Percentiles rank a stretch among this genome's conserved stretches.
These are phyloP conservation scores for Deroplatys truncata DNA, from an alignment of 2,888 invertebrate species.

Conservation along the genomic window DNA sequence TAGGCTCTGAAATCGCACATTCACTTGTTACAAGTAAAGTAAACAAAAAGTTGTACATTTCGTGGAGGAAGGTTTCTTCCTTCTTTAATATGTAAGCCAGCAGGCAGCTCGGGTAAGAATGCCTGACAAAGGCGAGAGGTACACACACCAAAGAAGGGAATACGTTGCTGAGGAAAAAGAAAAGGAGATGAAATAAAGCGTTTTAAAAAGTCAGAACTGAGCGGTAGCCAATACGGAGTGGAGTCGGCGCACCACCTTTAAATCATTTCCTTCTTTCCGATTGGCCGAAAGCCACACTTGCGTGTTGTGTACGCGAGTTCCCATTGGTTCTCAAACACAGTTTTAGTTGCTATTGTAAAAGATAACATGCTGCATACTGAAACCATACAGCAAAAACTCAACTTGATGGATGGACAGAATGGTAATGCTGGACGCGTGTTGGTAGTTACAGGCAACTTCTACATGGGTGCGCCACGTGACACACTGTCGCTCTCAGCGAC, in stretches of 20 bases:
- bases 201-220: constrained; percentile 3
- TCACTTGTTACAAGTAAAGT: too few relatives aligned
- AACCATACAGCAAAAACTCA: constrained; percentile 20
- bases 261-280: constrained; percentile 19
- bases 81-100: neutral
- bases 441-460: neutral
- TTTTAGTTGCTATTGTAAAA: constrained; percentile 26
- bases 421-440: neutral
- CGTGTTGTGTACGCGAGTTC: constrained; percentile 22
- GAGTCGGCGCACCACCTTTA: constrained; percentile 28
- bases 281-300: constrained; percentile 26
- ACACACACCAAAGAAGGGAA: neutral
- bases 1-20: too few relatives aligned
- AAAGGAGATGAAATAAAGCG: constrained; percentile 1
- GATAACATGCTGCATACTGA: constrained; percentile 24
- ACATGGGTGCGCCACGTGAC: neutral
- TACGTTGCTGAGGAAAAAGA: neutral
- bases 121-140: neutral
- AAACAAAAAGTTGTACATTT: neutral
- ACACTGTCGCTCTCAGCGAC: neutral
- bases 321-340: constrained; percentile 20
- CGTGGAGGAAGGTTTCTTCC: neutral
- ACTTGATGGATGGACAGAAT: constrained; percentile 18
- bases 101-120: neutral
- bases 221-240: neutral